A percentile compares a stretch with the other conserved stretches of the same genome.
Evolutionary conservation across 2,888 invertebrate species (phyloP).

Genomic region (Leucophora obtusa): DNA sequence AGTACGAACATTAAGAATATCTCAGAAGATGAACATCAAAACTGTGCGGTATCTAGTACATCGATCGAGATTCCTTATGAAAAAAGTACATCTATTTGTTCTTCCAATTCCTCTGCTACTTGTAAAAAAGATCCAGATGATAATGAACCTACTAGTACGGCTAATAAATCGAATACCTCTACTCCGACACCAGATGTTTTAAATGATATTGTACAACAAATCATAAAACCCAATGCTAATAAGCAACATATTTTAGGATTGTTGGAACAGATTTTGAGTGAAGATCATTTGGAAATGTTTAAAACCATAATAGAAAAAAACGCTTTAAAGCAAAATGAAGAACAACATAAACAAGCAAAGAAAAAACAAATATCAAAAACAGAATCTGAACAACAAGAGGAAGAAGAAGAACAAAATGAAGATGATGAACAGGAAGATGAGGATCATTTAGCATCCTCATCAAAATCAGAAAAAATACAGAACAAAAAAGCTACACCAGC

Average conservation of each 20-base stretch:
- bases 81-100: conserved; percentile 3
- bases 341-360: neutral
- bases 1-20: neutral
- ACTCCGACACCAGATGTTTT: conserved; percentile 65
- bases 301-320: conserved; percentile 67
- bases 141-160: conserved; percentile 67
- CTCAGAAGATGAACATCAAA: conserved; percentile 65
- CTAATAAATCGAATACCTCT: conserved; percentile 49
- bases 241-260: conserved; percentile 68
- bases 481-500: neutral
- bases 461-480: neutral
- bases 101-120: neutral
- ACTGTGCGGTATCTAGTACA: conserved; percentile 69
- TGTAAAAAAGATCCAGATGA: conserved; percentile 37
- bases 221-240: conserved; percentile 69
- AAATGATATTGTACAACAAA: conserved; percentile 69
- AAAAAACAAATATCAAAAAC: conserved; percentile 10
- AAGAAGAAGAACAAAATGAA: neutral
- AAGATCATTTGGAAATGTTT: conserved; percentile 69
- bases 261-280: conserved; percentile 69
- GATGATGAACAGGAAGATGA: conserved; percentile 19
- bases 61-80: conserved; percentile 54
- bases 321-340: conserved; percentile 44
- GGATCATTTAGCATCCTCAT: neutral
- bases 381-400: neutral